phyloP scores from a whole-genome alignment of 2,888 invertebrate species.

The Nymphalis polychloros region DNA sequence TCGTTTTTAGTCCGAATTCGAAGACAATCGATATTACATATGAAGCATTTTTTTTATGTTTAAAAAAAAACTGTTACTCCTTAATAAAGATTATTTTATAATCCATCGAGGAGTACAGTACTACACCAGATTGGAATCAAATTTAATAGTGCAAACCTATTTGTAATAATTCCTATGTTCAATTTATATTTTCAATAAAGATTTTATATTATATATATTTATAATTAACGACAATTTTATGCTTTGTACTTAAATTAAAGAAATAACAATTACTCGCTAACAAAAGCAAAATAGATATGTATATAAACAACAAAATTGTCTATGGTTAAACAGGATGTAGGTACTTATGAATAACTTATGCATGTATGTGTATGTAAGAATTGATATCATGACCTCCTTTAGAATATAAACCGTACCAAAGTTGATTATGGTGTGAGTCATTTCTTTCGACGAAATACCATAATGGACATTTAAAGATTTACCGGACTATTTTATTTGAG shows the following conservation, averaged over 20 bases:
- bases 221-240: neutral
- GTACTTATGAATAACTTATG: neutral
- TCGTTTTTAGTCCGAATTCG: too few species aligned
- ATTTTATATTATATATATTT: too few species aligned
- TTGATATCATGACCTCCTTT: constrained; percentile 21
- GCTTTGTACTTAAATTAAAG: neutral
- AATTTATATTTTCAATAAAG: too few species aligned
- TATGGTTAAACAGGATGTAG: constrained; percentile 21
- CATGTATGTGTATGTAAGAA: constrained; percentile 4
- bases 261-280: too few species aligned
- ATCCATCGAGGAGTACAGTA: too few species aligned
- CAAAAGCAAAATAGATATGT: neutral
- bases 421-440: constrained; percentile 19
- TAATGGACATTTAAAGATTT: neutral
- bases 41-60: too few species aligned
- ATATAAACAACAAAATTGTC: neutral
- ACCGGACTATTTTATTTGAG: too few species aligned
- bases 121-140: neutral
- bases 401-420: constrained; percentile 11
- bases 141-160: too few species aligned
- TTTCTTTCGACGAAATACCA: constrained; percentile 11
- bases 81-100: too few species aligned
- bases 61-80: too few species aligned
- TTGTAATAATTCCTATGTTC: too few species aligned
- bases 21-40: too few species aligned